Evolutionary conservation across 2,113 vertebrate genomes (phyloP), one percentile per base, ranked within the genome.

Genomic region (Megaceryle torquata): DNA sequence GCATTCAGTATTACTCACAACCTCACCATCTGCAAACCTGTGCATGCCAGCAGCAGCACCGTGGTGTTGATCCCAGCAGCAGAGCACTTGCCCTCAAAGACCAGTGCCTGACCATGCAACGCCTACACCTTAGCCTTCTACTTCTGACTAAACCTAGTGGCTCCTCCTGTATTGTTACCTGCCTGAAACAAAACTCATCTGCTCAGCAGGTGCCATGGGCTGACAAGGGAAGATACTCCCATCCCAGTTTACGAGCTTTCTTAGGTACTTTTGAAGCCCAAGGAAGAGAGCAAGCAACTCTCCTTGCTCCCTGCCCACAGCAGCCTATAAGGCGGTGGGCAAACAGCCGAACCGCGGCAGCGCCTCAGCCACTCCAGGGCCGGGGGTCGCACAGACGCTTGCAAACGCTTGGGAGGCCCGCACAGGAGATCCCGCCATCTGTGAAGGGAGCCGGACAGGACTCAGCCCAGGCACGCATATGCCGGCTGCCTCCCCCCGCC

Each of bases 381-480:
- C 6, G 25, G 29, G 19, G 16, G 6, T 67, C 22, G 15, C 21
- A 4, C 0, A 5, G 10, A 20, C 13, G 11, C 13, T 3, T 5
- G 10, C 54, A 13, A 19, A 16, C n/a, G 2, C 24, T 3, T 0
- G 33, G 16, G 16, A 24, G 15, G 11, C 13, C 50, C 0, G 19
- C 6, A 1, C 11, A 4, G 2, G 21, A 10, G 7, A 26, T 16
- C 5, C 29, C 53, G 5, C 0, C 2, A n/a, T 0, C 29, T 0
- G 25, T 41, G 10, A 21, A 15, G 22, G 5, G 14, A 9, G 3
- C 17, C 3, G 22, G 9, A 5, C 4, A 2, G 21, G 39, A 35
- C 74, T 41, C 25, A 4, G 17, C 35, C 39, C 19, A 2, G 37
- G 18, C 50, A 16, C 26, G 26, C 29, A 41, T 31, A 37, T 2